Evolutionary conservation across 2,888 invertebrate genomes (phyloP).

Genomic region (Nomada goodeniana): DNA sequence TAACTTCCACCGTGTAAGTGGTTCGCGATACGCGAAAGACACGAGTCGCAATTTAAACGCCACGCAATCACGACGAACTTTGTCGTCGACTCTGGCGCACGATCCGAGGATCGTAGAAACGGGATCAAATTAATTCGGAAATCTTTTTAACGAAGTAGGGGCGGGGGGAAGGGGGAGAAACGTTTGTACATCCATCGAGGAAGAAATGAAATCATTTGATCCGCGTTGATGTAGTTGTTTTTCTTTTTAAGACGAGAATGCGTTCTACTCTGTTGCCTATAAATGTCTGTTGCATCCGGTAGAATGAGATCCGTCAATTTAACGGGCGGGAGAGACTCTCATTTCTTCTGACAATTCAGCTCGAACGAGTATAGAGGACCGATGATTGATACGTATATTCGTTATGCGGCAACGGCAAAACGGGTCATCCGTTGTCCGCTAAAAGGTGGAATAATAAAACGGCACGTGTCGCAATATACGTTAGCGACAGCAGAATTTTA

Average conservation of each 20-base stretch:
- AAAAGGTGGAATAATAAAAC: conserved; percentile 41
- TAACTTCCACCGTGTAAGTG: conserved; percentile 43
- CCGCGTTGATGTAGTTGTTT: too few relatives aligned
- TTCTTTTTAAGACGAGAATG: too few relatives aligned
- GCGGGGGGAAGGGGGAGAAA: too few relatives aligned
- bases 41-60: conserved; percentile 13
- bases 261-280: too few relatives aligned
- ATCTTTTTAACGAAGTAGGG: too few relatives aligned
- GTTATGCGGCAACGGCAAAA: conserved; percentile 1
- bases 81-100: neutral
- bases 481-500: conserved; percentile 55
- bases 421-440: neutral
- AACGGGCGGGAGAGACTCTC: neutral
- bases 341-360: neutral
- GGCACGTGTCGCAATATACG: conserved; percentile 37
- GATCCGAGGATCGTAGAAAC: neutral
- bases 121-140: too few relatives aligned
- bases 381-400: conserved; percentile 44
- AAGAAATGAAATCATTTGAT: too few relatives aligned
- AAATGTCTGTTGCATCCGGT: too few relatives aligned
- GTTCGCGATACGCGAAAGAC: conserved; percentile 16
- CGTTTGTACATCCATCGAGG: too few relatives aligned
- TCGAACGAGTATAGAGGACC: conserved; percentile 13
- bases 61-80: neutral
- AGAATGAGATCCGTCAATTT: too few relatives aligned